Conservation (phyloP, 2,797 vertebrate genomes). For the Anniella stebbinsi region DNA sequence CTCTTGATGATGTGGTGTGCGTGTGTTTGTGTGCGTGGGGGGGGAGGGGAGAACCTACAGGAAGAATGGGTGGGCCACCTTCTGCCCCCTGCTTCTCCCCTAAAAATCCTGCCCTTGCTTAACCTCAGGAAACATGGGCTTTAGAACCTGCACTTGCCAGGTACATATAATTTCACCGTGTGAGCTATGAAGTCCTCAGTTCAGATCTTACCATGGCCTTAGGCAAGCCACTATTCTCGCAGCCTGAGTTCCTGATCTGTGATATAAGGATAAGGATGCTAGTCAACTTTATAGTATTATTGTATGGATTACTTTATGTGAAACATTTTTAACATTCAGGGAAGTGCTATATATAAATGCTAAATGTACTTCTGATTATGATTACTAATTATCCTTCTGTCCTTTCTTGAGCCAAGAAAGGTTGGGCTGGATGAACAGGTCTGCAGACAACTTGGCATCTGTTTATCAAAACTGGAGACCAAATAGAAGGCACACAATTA, state of each 20-base stretch:
- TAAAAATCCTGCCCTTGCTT: neutral
- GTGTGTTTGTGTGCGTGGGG: no score
- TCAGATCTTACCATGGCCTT: neutral
- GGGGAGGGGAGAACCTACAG: no score
- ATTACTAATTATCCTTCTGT: neutral
- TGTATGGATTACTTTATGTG: neutral
- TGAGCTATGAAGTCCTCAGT: neutral
- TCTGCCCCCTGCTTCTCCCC: neutral
- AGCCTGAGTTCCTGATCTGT: neutral
- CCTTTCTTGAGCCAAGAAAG: neutral
- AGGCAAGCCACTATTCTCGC: neutral
- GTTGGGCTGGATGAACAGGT: constrained; percentile 39
- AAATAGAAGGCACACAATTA: constrained; percentile 44
- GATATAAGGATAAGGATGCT: neutral
- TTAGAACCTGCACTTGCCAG: neutral
- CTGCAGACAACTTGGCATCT: constrained; percentile 10
- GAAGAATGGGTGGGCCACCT: neutral
- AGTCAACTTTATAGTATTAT: neutral
- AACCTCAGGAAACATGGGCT: neutral
- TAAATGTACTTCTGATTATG: neutral
- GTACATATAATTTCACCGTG: neutral
- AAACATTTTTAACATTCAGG: neutral
- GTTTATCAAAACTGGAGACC: constrained; percentile 44
- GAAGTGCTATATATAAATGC: neutral
- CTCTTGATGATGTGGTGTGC: no score